Evolutionary conservation across 2,113 vertebrate genomes (phyloP), one percentile per base, ranked within the genome.

Genomic region (Arvicanthis niloticus): DNA sequence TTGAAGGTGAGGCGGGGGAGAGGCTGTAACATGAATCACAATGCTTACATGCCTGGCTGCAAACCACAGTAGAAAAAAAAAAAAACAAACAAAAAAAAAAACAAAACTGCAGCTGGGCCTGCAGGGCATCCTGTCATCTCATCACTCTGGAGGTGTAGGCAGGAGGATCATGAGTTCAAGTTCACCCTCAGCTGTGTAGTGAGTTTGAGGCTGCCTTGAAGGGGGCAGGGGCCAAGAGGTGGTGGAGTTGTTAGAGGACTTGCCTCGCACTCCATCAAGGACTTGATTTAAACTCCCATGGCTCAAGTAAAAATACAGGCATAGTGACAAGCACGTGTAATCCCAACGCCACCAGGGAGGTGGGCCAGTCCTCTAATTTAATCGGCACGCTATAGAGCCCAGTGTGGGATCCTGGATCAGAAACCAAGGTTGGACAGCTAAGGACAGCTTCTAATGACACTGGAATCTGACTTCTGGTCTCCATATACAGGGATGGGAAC

Each of bases 401-500:
- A 65, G 60, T 3, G 82, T 19, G n/a, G 56, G 58, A 65, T 15
- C 26, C 56, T 31, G 82, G 26, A 58, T 65, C 56, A 62, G n/a
- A 31, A 42, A 26, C 29, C 58, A 42, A 45, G 56, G 58, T 21
- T 42, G 56, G 22, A 45, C n/a, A 58, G 34, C 53, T 58, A 37
- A 42, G 56, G 22, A 26, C n/a, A 58, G 53, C 37, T 58, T 58
- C 58, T 84, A 84, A n/a, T 26, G 13, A 62, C n/a, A 60, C 51
- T n/a, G 37, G 17, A 60, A 22, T 21, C 58, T 60, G 21, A 82
- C 56, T 58, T 84, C 58, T 5, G 12, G 58, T n/a, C 53, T 62
- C 22, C 81, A 24, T 7, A 16, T 40, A 5, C 5, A 40, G 16
- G 12, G 2, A 5, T 34, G 2, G 8, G 22, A 1, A n/a, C 53